Conservation (phyloP, 2,113 vertebrate genomes). For the Hemichromis elongatus region DNA sequence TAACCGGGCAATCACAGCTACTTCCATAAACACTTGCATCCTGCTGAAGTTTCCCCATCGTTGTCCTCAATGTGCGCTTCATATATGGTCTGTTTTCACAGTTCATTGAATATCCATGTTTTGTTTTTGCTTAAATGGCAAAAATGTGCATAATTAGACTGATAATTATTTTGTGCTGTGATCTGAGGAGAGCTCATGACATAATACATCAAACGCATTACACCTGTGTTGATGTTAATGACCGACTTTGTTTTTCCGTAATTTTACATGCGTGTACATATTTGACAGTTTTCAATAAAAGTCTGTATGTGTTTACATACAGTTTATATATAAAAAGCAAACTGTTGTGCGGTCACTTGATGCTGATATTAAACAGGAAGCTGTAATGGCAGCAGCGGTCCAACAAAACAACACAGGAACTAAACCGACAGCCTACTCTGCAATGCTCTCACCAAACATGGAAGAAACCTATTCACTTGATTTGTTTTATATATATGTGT, state of each 20-base stretch:
- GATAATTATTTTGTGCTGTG: not conserved
- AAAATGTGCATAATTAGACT: not conserved
- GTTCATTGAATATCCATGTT: not conserved
- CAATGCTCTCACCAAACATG: not conserved
- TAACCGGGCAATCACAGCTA: not conserved
- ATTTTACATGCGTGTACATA: conserved; percentile 76
- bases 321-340: conserved; percentile 51
- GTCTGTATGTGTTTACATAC: conserved; percentile 68
- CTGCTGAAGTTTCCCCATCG: not conserved
- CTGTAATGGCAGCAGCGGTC: conserved; percentile 80
- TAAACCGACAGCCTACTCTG: not conserved
- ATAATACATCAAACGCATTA: not conserved
- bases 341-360: not conserved
- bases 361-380: conserved; percentile 64
- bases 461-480: not conserved
- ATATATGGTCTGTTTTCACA: not conserved
- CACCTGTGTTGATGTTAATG: conserved; percentile 1
- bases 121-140: conserved; percentile 1
- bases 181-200: not conserved
- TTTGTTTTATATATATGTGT: not conserved
- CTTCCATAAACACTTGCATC: not conserved
- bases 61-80: not conserved
- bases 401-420: conserved; percentile 67
- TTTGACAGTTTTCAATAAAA: conserved; percentile 82
- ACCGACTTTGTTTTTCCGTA: conserved; percentile 36